Base-by-base conservation (phyloP, 2,888 invertebrate genomes). In the Habroteleia sp. region DNA sequence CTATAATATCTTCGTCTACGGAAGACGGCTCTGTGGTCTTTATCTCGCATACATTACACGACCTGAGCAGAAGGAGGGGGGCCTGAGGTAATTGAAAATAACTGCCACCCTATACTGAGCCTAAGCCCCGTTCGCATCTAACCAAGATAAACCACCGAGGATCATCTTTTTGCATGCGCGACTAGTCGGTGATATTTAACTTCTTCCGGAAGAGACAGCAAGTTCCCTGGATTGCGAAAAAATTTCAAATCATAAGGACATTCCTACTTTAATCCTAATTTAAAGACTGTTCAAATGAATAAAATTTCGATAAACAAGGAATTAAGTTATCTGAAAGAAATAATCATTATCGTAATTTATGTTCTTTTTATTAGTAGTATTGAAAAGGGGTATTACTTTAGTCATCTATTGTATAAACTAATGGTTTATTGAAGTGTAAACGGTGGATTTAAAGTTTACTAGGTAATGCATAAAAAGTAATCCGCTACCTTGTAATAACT, bases 11-110 rank as follows among this genome's bases (percentile, higher is more conserved):
- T 88, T 87, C 87, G 88, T 85, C 87, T 85, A 84, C 85, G 86
- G 69, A 84, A 81, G 83, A 83, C 81, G 83, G 82, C 82, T 83
- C 85, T 82, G 79, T 79, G 83, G 84, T 82, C 86, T 88, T 88
- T 88, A 88, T 88, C 88, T 88, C 85, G 88, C 88, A 87, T 87
- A 87, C 86, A 88, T 88, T 88, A 88, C 83, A 85, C 82, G 82
- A 77, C 77, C 82, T 76, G 83, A 74, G 77, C 66, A 42, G 73
- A 65, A 17, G 56, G 66, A 71, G 66, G 83, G 81, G 82, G 80
- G 79, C 81, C 79, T 80, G 80, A 83, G 84, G 85, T 88, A 88
- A 88, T 88, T 88, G 88, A 88, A 88, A 88, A 88, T 88, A 88
- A 88, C 88, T 86, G 86, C 86, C 78, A 78, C 81, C 81, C 80